Evolutionary conservation across 2,888 invertebrate species (phyloP), one percentile per base, ranked within the genome.

Genomic region (Sericinus montela): DNA sequence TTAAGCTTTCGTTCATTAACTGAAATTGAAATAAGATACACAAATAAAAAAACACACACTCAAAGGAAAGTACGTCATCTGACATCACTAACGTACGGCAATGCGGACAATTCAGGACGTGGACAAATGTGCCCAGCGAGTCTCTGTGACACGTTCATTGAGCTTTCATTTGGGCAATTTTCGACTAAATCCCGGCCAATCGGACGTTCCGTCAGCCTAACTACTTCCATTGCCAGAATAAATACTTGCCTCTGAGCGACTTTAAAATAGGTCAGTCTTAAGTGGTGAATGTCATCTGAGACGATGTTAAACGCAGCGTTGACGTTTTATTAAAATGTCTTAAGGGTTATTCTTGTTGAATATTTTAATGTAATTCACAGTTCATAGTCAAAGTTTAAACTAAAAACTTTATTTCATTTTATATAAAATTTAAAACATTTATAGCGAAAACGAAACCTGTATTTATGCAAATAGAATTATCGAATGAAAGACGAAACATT

Each of bases 81-180:
- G 41, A 47, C 80, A 72, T 42, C 80, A 62, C 80, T 80, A 74
- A 55, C 57, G 72, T 75, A 75, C 83, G 75, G 80, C 83, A 84
- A 82, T 85, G 86, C 86, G 84, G 85, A 84, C 83, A 80, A 84
- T 83, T 73, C 77, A 58, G 79, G 84, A 85, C 84, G 75, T 76
- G 80, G 79, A 87, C 79, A 84, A 86, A 87, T 86, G 84, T 78
- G 81, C 72, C 74, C 77, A 65, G 75, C 78, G 78, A 80, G 67
- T 79, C 78, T 69, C 72, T 71, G 78, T 84, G 86, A 85, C 86
- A 82, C 84, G 82, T 85, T 82, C 86, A 86, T 85, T 83, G 86
- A 82, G 86, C 84, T 82, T 85, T 86, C 85, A 84, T 87, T 87
- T 83, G 84, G 81, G 76, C 83, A 84, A 87, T 85, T 86, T 83